Evolutionary conservation across 1,140 invertebrate species (phyloP).

Genomic region (Leguminivora glycinivorella): DNA sequence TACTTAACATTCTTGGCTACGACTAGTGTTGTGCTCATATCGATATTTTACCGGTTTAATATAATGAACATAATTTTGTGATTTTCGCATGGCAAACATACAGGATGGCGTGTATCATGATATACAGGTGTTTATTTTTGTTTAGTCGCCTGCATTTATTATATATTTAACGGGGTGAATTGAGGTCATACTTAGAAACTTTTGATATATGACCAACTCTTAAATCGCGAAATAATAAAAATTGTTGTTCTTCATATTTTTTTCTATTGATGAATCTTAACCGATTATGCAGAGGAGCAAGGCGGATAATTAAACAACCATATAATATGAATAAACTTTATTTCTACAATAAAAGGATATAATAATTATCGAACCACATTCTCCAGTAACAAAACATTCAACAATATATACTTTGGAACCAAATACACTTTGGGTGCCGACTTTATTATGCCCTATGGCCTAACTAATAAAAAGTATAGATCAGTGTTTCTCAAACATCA

Average conservation of each 20-base stretch:
- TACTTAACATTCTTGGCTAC: too few species aligned
- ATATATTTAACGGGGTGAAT: too few species aligned
- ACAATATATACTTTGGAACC: slow-evolving; percentile 77
- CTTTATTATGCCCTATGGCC: slow-evolving; percentile 61
- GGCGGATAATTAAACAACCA: slow-evolving; percentile 41
- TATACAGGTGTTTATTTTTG: too few species aligned
- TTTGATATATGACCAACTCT: too few species aligned
- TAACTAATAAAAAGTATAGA: slow-evolving; percentile 61
- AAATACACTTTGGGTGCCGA: slow-evolving; percentile 72
- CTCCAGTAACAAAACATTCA: slow-evolving; percentile 74
- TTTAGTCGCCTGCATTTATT: too few species aligned
- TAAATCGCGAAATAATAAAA: too few species aligned
- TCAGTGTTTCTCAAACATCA: slow-evolving; percentile 76
- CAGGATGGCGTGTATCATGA: too few species aligned
- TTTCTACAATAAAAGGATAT: slow-evolving; percentile 75
- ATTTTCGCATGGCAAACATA: slow-evolving; percentile 33
- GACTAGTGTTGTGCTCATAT: not conserved
- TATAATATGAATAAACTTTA: slow-evolving; percentile 77
- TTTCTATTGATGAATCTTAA: too few species aligned
- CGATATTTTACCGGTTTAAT: not conserved
- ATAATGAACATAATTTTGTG: not conserved
- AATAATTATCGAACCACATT: slow-evolving; percentile 56
- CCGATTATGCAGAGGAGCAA: too few species aligned
- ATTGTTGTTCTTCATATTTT: too few species aligned
- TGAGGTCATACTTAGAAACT: too few species aligned